Evolutionary conservation across 2,113 vertebrate genomes (phyloP).

Genomic region (Elaphurus davidianus): DNA sequence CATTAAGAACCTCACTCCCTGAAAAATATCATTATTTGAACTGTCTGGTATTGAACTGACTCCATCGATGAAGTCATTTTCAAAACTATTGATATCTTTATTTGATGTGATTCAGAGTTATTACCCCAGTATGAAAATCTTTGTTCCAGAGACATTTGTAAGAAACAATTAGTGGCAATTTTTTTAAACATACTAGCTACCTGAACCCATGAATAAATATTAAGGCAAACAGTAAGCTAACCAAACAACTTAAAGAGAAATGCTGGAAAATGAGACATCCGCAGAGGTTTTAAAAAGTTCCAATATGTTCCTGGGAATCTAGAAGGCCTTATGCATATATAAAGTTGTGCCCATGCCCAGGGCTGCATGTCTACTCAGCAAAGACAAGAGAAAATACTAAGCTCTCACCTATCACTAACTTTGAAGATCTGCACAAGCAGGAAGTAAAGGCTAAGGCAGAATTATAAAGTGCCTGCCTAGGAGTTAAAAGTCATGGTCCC

Average conservation of each 20-base stretch:
- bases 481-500: background rate
- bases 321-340: background rate
- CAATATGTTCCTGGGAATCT: background rate
- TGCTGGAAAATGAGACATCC: background rate
- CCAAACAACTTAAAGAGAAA: constrained; percentile 9
- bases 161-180: background rate
- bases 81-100: background rate
- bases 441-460: background rate
- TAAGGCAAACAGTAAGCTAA: background rate
- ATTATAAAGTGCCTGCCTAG: background rate
- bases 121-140: background rate
- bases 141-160: background rate
- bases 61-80: background rate
- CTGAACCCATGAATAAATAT: background rate
- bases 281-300: background rate
- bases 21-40: background rate
- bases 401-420: background rate
- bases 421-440: background rate
- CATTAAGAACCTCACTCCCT: background rate
- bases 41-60: background rate
- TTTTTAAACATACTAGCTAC: background rate
- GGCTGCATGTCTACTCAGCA: background rate
- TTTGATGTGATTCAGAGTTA: background rate
- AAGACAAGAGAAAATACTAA: background rate
- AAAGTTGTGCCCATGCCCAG: background rate